phyloP scores from a whole-genome alignment of 2,888 invertebrate genomes.

The Boloria selene region DNA sequence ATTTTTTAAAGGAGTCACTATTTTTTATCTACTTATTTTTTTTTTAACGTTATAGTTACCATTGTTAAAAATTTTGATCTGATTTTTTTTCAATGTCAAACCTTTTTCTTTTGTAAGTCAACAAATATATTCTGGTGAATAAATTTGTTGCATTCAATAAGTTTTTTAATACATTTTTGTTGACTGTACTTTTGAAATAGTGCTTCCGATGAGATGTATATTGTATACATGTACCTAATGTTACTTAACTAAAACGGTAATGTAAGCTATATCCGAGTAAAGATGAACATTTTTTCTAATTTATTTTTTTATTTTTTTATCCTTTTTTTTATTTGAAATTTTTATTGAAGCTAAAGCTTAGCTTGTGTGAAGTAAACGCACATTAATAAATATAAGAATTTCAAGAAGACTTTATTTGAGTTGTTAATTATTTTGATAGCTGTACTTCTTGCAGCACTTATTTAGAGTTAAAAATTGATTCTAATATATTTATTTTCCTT shows the following conservation, averaged over 20 bases:
- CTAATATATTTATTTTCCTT: no score
- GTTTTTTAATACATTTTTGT: background rate
- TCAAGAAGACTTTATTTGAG: no score
- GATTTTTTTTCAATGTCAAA: constrained; percentile 6
- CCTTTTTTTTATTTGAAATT: background rate
- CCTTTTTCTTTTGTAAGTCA: constrained; percentile 6
- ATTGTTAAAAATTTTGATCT: constrained; percentile 29
- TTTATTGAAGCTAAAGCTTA: background rate
- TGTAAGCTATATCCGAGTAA: constrained; percentile 5
- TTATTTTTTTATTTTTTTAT: background rate
- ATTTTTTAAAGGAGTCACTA: background rate
- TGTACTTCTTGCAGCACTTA: no score
- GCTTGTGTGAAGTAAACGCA: no score
- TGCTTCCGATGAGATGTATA: constrained; percentile 7
- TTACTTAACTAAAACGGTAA: background rate
- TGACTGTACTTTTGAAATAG: constrained; percentile 15
- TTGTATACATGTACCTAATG: background rate
- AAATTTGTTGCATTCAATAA: background rate
- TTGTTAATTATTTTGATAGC: no score
- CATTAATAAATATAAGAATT: no score
- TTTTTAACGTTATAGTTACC: constrained; percentile 30
- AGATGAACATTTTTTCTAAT: constrained; percentile 5
- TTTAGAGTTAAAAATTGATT: no score
- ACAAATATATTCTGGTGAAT: constrained; percentile 5
- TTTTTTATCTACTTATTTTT: constrained; percentile 3